Conservation (phyloP, 2,888 invertebrate species). For the Lacanobia oleracea region DNA sequence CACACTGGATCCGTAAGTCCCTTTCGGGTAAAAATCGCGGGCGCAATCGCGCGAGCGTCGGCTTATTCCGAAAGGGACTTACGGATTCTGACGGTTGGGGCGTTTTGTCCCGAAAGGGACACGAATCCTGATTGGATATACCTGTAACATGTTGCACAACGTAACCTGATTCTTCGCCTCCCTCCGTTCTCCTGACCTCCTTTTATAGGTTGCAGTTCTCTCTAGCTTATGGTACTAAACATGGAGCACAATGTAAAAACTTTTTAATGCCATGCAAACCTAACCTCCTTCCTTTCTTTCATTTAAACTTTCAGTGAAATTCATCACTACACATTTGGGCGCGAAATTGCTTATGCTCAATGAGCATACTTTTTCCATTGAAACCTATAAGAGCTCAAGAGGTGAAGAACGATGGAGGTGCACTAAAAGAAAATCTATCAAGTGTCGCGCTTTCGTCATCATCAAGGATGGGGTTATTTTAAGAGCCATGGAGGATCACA, state of each 20-base stretch:
- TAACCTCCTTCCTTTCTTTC: slow-evolving; percentile 7
- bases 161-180: too few species aligned
- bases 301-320: slow-evolving; percentile 21
- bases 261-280: neutral
- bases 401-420: slow-evolving; percentile 39
- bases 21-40: too few species aligned
- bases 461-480: slow-evolving; percentile 22
- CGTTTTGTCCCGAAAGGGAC: too few species aligned
- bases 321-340: slow-evolving; percentile 24
- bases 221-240: neutral
- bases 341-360: slow-evolving; percentile 35
- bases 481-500: slow-evolving; percentile 18
- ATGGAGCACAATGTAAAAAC: neutral
- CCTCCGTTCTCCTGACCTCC: neutral
- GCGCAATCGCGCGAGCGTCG: too few species aligned
- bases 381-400: neutral
- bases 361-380: slow-evolving; percentile 30
- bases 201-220: too few species aligned
- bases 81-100: too few species aligned
- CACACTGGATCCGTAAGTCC: too few species aligned
- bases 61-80: too few species aligned
- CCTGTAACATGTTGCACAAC: too few species aligned
- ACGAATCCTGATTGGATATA: too few species aligned
- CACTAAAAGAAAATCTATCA: slow-evolving; percentile 25
- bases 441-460: slow-evolving; percentile 42